Conservation (phyloP, 2,888 invertebrate species). For the Crematogaster levior region DNA sequence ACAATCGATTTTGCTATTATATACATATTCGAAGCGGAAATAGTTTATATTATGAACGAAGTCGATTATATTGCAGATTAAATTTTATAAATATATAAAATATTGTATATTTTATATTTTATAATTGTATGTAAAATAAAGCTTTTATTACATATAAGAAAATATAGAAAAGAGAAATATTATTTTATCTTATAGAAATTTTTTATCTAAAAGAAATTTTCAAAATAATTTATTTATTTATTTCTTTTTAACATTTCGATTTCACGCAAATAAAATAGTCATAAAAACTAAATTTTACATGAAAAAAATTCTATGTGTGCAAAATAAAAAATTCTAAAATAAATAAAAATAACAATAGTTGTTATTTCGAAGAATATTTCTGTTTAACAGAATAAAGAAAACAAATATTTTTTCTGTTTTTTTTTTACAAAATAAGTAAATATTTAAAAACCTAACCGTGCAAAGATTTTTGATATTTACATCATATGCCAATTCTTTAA, state of each 20-base stretch:
- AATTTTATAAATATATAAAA: neutral
- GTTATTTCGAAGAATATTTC: neutral
- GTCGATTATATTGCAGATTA: neutral
- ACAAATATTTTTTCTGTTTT: neutral
- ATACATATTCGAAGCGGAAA: neutral
- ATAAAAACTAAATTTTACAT: neutral
- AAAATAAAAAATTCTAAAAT: neutral
- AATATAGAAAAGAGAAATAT: neutral
- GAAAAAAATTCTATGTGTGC: neutral
- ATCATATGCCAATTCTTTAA: constrained; percentile 22
- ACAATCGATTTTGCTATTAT: constrained; percentile 14
- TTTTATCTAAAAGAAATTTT: neutral
- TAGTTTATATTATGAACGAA: neutral
- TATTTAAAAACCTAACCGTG: neutral
- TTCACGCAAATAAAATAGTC: neutral
- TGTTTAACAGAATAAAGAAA: neutral
- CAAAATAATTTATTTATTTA: neutral
- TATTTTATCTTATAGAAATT: too few species aligned
- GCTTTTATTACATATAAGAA: neutral
- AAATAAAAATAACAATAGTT: neutral
- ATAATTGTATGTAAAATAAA: neutral
- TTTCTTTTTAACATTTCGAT: neutral
- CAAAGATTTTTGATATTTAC: neutral
- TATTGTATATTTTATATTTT: neutral
- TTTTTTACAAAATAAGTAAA: neutral